Conservation (phyloP, 2,113 vertebrate species). For the Syngnathus floridae region DNA sequence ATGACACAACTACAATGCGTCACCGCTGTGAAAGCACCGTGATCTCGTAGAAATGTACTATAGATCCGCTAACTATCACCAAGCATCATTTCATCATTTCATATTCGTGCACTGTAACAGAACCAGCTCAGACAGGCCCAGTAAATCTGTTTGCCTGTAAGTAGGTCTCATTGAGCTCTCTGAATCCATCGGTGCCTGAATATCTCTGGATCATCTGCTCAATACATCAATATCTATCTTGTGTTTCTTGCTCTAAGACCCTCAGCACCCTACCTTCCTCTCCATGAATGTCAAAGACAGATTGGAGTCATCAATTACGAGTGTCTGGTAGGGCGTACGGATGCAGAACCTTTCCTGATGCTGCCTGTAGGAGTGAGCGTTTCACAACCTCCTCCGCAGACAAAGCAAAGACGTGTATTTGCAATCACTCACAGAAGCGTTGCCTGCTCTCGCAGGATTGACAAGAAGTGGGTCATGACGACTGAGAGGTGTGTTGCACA, state of each 20-base stretch:
- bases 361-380: conserved; percentile 20
- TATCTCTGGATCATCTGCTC: conserved; percentile 61
- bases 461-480: conserved; percentile 46
- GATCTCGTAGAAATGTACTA: background rate
- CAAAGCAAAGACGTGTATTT: conserved; percentile 34
- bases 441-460: conserved; percentile 27
- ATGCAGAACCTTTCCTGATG: conserved; percentile 28
- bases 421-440: background rate
- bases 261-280: conserved; percentile 24
- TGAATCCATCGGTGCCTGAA: conserved; percentile 54
- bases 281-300: conserved; percentile 55
- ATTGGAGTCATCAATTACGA: conserved; percentile 62
- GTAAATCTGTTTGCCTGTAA: conserved; percentile 66
- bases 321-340: conserved; percentile 1
- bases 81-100: conserved; percentile 25
- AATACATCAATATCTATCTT: conserved; percentile 64
- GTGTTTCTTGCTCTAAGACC: conserved; percentile 52
- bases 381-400: conserved; percentile 23
- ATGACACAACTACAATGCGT: background rate
- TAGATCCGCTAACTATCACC: background rate
- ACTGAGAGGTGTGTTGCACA: conserved; percentile 29
- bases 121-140: conserved; percentile 44
- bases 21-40: too few relatives aligned
- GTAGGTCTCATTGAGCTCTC: conserved; percentile 61
- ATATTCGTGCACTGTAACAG: conserved; percentile 30